Base-by-base conservation (phyloP, 2,113 vertebrate species). In the Micromys minutus region DNA sequence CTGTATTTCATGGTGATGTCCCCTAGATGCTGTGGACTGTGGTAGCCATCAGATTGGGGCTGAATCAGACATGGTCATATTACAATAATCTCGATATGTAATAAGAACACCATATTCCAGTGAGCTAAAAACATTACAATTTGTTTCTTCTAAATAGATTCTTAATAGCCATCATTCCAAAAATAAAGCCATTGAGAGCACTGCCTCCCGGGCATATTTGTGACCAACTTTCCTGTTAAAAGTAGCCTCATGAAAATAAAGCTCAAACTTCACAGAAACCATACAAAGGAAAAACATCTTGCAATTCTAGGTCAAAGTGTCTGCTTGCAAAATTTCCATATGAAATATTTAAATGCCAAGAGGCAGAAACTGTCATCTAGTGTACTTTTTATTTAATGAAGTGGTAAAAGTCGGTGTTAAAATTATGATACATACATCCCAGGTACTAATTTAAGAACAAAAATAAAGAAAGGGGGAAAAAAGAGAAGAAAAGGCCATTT, bases 291-390 rank as follows among this genome's bases (percentile, higher is more conserved):
- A 63, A 87, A 29, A 7, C 10, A 34, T 6, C 69, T 19, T 94
- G 39, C 65, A 75, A 79, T 91, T 90, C 57, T 86, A 72, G 34
- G 94, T 65, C 26, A 67, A 90, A 84, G 67, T 47, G 3, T 76
- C 92, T 95, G 77, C 36, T 26, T 69, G 31, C 22, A 67, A 71
- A 93, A 17, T 50, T 93, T 94, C 42, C 7, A 67, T n/a, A 47
- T 95, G 45, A 85, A 57, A 67, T 94, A 69, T 75, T 91, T 52
- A 89, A 84, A 88, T 55, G 90, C 8, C 59, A 91, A 94, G 80
- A 96, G 45, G 83, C 0, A 74, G 29, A 83, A 94, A 92, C 3
- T 57, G 4, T 83, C n/a, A 80, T 52, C 61, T 63, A 47, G 59
- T 85, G 31, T 69, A 69, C 57, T 89, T 63, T 89, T 39, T 26